phyloP scores from a whole-genome alignment of 2,797 vertebrate species.

The Miichthys miiuy region DNA sequence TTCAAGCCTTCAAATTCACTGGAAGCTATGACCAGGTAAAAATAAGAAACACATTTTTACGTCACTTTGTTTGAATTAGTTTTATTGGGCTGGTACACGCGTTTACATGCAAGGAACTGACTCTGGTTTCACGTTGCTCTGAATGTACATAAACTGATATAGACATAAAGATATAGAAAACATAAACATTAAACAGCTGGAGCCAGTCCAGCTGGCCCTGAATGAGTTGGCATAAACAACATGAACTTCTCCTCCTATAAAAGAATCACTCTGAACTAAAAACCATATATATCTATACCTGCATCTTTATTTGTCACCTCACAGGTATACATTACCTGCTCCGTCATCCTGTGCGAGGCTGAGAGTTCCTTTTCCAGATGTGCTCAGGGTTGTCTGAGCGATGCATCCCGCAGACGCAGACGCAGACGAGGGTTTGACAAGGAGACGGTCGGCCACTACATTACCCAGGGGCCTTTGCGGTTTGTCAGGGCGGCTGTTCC shows the following conservation, averaged over 20 bases:
- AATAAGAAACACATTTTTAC: background rate
- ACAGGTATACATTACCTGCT: conserved; percentile 84
- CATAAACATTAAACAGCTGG: no score
- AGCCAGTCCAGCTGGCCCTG: no score
- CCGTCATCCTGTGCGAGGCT: conserved; percentile 80
- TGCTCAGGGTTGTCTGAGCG: conserved; percentile 73
- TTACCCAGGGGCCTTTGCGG: conserved; percentile 82
- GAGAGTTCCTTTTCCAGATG: conserved; percentile 78
- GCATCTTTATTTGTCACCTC: background rate
- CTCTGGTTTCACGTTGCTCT: no score
- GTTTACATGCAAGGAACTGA: no score
- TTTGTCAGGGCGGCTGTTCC: conserved; percentile 31
- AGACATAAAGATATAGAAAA: no score
- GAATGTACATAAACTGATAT: no score
- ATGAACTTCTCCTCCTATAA: background rate
- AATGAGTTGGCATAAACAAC: background rate
- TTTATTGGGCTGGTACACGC: no score
- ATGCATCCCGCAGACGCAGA: conserved; percentile 29
- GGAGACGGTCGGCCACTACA: conserved; percentile 73
- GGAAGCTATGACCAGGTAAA: conserved; percentile 80
- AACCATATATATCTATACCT: background rate
- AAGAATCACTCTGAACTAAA: background rate
- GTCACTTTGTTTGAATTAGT: no score
- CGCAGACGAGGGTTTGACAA: conserved; percentile 56
- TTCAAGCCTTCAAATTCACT: conserved; percentile 83